These are phyloP conservation scores for Galaxea fascicularis DNA, from an alignment of 92 coral and sea anemone species.

Conservation along the genomic window DNA sequence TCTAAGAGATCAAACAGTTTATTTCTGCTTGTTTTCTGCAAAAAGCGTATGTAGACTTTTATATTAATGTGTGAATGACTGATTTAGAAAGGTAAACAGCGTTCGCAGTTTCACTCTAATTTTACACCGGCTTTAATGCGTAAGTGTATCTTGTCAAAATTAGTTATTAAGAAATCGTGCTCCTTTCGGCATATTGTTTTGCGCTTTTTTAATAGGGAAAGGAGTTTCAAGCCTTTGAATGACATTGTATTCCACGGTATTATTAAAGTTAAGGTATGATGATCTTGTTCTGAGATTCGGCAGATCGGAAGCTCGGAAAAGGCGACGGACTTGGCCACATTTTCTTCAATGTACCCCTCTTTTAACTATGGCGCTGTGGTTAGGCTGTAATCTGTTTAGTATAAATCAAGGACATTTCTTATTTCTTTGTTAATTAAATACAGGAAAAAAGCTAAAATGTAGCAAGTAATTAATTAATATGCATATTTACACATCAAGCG, in stretches of 20 bases:
- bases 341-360: neutral
- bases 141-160: neutral
- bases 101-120: neutral
- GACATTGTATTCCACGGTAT: constrained; percentile 2
- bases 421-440: neutral
- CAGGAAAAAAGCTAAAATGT: neutral
- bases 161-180: neutral
- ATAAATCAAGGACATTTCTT: neutral
- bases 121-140: neutral
- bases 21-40: neutral
- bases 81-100: neutral
- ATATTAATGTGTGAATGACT: neutral
- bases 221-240: neutral
- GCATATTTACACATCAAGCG: no score
- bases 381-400: neutral
- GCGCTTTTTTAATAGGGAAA: neutral
- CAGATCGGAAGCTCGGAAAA: neutral
- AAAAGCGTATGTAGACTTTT: neutral
- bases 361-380: neutral
- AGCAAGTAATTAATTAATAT: neutral
- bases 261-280: constrained; percentile 1
- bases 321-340: neutral
- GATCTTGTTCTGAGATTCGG: neutral
- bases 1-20: constrained; percentile 4
- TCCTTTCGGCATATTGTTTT: neutral